Evolutionary conservation across 2,113 vertebrate species (phyloP), one percentile per base, ranked within the genome.

Genomic region (Polypterus bichir): DNA sequence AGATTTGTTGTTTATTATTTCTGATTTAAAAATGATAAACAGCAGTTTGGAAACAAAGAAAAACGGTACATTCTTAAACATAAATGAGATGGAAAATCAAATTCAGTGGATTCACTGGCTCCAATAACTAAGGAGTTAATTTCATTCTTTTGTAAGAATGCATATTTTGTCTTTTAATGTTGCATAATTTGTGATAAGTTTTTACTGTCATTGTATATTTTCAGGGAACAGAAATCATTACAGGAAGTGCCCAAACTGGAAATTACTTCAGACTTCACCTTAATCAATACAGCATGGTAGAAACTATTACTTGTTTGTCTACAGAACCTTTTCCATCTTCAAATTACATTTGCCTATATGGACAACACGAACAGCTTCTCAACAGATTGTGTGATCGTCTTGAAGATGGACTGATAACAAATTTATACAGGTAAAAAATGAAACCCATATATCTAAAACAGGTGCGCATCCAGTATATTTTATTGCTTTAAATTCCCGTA

Each of bases 231-330:
- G 77, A 82, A 60, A 68, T 99, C 1, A 55, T 84, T 59, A 97
- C 93, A 0, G 93, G 94, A 1, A 71, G 66, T 1, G 77, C 70
- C 0, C 66, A 76, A 60, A 64, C 63, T 0, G 93, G 95, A 5
- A 81, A 89, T 74, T 98, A 96, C 78, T 97, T 97, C 81, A 74
- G 76, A 46, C 49, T 99, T 47, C 80, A 84, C 8, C 74, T 93
- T 49, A 85, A 81, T 76, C 63, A 68, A 46, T 76, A 85, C 2
- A 73, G 64, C 11, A 64, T 73, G 74, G 87, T 98, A 66, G 91
- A 92, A 55, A 69, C 77, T 9, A 76, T 99, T 78, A 98, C 89
- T 3, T 99, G 96, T 65, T 66, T 96, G 52, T 93, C 89, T 5
- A 79, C 77, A 58, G 76, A 84, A 2, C 78, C 86, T 47, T 72